A percentile compares a stretch with the other conserved stretches of the same genome.
phyloP scores from a whole-genome alignment of 2,888 invertebrate species.

The Eutolmus rufibarbis region DNA sequence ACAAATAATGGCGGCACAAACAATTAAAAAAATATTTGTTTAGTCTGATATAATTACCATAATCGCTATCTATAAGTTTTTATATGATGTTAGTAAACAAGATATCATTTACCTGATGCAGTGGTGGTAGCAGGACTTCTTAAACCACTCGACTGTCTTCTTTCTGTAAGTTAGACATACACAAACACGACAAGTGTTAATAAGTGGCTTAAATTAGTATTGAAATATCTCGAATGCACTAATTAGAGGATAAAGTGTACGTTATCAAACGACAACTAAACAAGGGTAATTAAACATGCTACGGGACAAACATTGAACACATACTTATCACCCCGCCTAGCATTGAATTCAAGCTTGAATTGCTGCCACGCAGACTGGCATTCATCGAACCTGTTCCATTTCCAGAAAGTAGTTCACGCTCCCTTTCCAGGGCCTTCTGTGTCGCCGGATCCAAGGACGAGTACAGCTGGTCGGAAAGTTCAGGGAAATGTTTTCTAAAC shows the following conservation, averaged over 20 bases:
- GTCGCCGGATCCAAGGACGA: conserved; percentile 80
- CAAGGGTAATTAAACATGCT: background rate
- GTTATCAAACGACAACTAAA: conserved; percentile 13
- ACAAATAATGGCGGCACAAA: conserved; percentile 47
- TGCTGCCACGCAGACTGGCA: conserved; percentile 55
- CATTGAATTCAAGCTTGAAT: conserved; percentile 54
- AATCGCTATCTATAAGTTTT: background rate
- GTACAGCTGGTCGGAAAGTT: conserved; percentile 85
- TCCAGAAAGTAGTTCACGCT: conserved; percentile 57
- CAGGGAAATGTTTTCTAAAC: conserved; percentile 89
- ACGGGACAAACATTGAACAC: conserved; percentile 45
- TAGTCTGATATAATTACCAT: conserved; percentile 1
- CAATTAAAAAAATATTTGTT: conserved; percentile 41
- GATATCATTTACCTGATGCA: conserved; percentile 51
- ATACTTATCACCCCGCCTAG: conserved; percentile 53
- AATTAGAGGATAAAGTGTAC: conserved; percentile 5
- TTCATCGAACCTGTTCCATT: conserved; percentile 54
- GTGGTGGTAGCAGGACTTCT: conserved; percentile 52
- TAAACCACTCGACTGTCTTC: conserved; percentile 53
- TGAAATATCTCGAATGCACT: background rate
- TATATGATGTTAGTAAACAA: background rate
- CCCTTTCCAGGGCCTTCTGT: conserved; percentile 69
- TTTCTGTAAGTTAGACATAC: conserved; percentile 49
- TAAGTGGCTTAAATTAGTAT: background rate
- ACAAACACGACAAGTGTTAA: conserved; percentile 31